Percentiles rank a stretch among this genome's conserved stretches.
Conservation (phyloP, 2,797 vertebrate genomes). For the Lateolabrax maculatus region DNA sequence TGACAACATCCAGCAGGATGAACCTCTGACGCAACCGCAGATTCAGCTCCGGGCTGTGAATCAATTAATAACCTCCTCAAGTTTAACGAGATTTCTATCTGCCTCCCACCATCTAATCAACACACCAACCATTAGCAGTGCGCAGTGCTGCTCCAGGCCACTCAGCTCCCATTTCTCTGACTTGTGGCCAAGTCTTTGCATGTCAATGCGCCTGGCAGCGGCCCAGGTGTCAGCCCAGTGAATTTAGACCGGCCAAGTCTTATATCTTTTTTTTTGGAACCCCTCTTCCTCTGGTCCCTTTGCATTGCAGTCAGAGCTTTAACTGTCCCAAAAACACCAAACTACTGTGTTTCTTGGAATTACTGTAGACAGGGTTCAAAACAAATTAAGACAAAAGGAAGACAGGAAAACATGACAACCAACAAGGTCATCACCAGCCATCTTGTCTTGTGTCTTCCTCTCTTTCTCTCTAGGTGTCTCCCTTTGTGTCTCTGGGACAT, state of each 20-base stretch:
- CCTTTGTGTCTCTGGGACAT: background rate
- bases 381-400: background rate
- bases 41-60: conserved; percentile 45
- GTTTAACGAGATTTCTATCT: conserved; percentile 51
- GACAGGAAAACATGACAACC: background rate
- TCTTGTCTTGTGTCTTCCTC: background rate
- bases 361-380: background rate
- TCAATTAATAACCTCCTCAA: conserved; percentile 40
- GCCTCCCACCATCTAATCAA: conserved; percentile 60
- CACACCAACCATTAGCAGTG: conserved; percentile 60
- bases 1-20: conserved; percentile 2
- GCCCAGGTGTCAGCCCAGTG: conserved; percentile 32
- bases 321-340: conserved; percentile 10
- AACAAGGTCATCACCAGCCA: conserved; percentile 7
- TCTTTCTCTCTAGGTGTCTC: background rate
- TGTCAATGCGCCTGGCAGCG: conserved; percentile 51
- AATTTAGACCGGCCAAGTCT: conserved; percentile 31
- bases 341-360: conserved; percentile 8
- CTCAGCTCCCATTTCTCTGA: conserved; percentile 50
- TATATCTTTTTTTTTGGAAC: conserved; percentile 18
- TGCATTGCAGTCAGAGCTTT: conserved; percentile 7
- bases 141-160: conserved; percentile 39
- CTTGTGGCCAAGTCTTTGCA: conserved; percentile 54
- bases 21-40: background rate
- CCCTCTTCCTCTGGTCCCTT: conserved; percentile 35